Evolutionary conservation across 35 echinoderm and acorn worm species (phyloP).

Genomic region (Holothuria glaberrima): DNA sequence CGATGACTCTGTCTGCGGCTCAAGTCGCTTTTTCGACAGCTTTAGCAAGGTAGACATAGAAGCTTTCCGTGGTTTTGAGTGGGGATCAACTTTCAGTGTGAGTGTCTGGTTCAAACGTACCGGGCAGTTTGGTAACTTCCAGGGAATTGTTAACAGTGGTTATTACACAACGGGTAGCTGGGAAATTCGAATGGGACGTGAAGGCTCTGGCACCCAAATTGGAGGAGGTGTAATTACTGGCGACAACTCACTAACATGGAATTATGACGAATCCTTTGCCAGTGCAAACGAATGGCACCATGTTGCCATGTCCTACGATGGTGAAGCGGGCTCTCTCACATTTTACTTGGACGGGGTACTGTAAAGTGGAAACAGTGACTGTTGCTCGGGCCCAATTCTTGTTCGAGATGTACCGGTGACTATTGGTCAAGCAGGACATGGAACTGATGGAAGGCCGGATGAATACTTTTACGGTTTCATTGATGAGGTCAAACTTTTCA

Average conservation of each 20-base stretch:
- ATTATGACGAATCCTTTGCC: conserved; percentile 57
- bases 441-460: no score
- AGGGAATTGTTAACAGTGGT: conserved; percentile 77
- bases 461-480: conserved; percentile 78
- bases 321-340: conserved; percentile 8
- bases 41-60: conserved; percentile 41
- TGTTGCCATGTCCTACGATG: conserved; percentile 84
- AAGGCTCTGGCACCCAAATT: conserved; percentile 47
- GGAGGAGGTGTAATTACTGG: conserved; percentile 60
- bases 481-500: conserved; percentile 79
- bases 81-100: conserved; percentile 59
- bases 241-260: conserved; percentile 36
- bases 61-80: conserved; percentile 49
- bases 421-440: conserved; percentile 77
- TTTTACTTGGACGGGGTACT: conserved; percentile 60
- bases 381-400: conserved; percentile 67
- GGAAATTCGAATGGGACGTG: conserved; percentile 85
- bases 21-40: conserved; percentile 61
- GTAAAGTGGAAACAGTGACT: conserved; percentile 34
- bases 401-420: conserved; percentile 60
- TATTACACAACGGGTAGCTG: conserved; percentile 73
- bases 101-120: conserved; percentile 81
- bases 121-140: conserved; percentile 40
- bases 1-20: conserved; percentile 16
- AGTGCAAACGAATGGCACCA: conserved; percentile 61